Evolutionary conservation across 2,888 invertebrate species (phyloP).

Genomic region (Metopia argyrocephala): DNA sequence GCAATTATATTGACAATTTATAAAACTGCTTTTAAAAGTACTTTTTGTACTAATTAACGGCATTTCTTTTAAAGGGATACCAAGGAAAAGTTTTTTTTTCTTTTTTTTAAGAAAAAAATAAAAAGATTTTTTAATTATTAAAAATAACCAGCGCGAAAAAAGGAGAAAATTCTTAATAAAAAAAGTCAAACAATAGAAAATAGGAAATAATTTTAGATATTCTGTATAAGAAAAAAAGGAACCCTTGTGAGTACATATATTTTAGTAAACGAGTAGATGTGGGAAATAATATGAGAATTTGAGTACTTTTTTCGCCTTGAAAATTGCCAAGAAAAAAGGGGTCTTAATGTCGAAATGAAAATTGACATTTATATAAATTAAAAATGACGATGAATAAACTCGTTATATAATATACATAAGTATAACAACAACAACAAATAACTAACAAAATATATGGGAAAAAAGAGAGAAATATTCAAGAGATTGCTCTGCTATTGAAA

Average conservation of each 20-base stretch:
- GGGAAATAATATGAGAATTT: not conserved
- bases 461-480: too few relatives aligned
- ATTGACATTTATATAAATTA: constrained; percentile 75
- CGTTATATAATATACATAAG: constrained; percentile 50
- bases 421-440: not conserved
- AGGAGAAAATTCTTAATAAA: not conserved
- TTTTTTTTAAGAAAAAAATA: constrained; percentile 1
- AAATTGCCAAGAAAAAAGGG: constrained; percentile 62
- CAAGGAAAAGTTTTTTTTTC: not conserved
- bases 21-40: not conserved
- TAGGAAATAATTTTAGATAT: not conserved
- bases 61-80: not conserved
- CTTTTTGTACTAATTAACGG: not conserved
- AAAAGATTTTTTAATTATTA: constrained; percentile 46
- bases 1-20: not conserved
- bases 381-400: constrained; percentile 64
- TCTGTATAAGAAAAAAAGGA: constrained; percentile 12
- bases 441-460: not conserved
- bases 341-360: constrained; percentile 70
- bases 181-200: not conserved
- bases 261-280: too few relatives aligned
- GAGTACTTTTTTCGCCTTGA: not conserved
- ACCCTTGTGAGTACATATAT: too few relatives aligned
- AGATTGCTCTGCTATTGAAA: constrained; percentile 5
- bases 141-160: constrained; percentile 21